Base-by-base conservation (phyloP, 2,113 vertebrate species). In the Oncorhynchus gorbuscha region DNA sequence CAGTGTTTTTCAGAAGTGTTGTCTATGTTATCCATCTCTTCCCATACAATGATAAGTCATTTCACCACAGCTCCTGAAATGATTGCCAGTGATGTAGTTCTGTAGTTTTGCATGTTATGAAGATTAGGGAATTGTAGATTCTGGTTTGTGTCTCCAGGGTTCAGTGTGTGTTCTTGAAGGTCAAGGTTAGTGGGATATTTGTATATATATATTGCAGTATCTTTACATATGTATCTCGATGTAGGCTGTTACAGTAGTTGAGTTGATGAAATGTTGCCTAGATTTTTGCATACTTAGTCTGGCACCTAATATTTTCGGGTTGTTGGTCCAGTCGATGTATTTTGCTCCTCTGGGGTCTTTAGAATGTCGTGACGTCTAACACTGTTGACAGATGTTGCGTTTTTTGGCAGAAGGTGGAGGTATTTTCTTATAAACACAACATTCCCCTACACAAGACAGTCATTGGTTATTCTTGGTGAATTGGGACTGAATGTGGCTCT, bases 121-220 rank as follows among this genome's bases (percentile, higher is more conserved):
- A 18, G 12, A 16, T 18, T 18, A 68, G 76, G 85, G 85, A 88
- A 74, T 81, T 30, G 64, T 77, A 85, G 79, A 82, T 81, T 81
- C 76, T 73, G 83, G 85, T 86, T 14, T 35, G 76, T 83, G 72
- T 74, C 76, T 76, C 84, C 80, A 72, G 82, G 55, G 81, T 55
- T 55, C 51, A 55, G 51, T 79, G 85, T 69, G 74, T 86, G 86
- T 90, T 79, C 83, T 84, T 86, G 77, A 90, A 91, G 88, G 85
- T 89, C 86, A 90, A 91, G 88, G 87, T 89, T 87, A 90, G 76
- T 69, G 68, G 76, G 76, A 81, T 79, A 84, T 89, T 91, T 87
- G 81, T 84, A 81, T 67, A 84, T 84, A 86, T 84, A 86, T 79
- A 78, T 26, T 6, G 4, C 12, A 49, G 65, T 35, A 32, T 39